Base-by-base conservation (phyloP, 2,797 vertebrate genomes). In the Pteronotus mesoamericanus region DNA sequence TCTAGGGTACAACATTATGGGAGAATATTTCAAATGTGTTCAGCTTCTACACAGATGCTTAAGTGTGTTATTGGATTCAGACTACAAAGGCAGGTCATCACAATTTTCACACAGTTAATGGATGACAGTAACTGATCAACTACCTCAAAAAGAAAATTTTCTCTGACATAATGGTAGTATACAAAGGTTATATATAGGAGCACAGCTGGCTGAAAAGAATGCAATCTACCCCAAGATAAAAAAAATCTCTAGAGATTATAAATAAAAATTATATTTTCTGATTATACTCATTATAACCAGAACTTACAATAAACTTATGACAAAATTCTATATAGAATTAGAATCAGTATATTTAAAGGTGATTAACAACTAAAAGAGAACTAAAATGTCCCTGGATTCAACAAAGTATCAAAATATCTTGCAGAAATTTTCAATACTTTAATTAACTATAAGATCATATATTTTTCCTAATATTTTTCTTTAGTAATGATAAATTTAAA, bases 101-200 rank as follows among this genome's bases (percentile, higher is more conserved):
- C 42, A 82, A 66, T 95, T 94, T 94, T 96, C n/a, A 48, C 15
- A 93, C 11, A 95, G 77, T 84, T 94, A 95, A 97, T 97, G 72
- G 39, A 96, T 96, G 53, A 92, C 22, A 87, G 32, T 72, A 89
- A 92, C 59, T 94, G 51, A 26, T 69, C 16, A 86, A 51, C 14
- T 61, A 85, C 1, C 21, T 91, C 10, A 57, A 84, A 72, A 74
- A 84, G 66, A 83, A 44, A 42, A 18, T 42, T 75, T 0, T 72
- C 16, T 88, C 71, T 68, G 9, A 24, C 34, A 83, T 39, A 74
- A 19, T 55, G 64, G 57, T 9, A 51, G 18, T 32, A 26, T 9
- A 86, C 5, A 53, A 59, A 85, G 18, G 61, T 29, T n/a, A n/a
- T 10, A 1, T 39, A 21, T 0, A 61, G 8, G 12, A 84, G 9